Conservation (phyloP, 2,888 invertebrate genomes). For the Leptothorax acervorum region DNA sequence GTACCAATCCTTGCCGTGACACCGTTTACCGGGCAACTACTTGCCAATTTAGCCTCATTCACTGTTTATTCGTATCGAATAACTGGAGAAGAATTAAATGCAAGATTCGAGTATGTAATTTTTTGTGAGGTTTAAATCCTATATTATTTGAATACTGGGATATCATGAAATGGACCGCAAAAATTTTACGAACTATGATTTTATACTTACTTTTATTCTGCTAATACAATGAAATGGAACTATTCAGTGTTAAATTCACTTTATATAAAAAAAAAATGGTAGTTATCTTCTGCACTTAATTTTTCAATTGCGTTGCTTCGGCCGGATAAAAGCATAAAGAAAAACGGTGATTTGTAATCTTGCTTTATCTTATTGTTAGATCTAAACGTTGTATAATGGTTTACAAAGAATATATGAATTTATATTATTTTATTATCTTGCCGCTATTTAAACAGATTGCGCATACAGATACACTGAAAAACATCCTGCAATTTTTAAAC, state of each 20-base stretch:
- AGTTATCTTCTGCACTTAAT: neutral
- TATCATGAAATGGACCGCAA: neutral
- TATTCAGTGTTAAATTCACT: neutral
- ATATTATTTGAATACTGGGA: neutral
- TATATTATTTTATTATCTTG: constrained; percentile 14
- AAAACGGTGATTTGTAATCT: neutral
- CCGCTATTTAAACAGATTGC: neutral
- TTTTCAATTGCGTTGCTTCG: neutral
- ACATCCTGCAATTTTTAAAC: neutral
- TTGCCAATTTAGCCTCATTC: constrained; percentile 16
- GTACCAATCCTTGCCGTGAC: neutral
- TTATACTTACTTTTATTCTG: neutral
- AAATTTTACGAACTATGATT: neutral
- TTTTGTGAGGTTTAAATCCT: neutral
- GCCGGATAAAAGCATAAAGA: neutral
- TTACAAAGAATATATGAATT: neutral
- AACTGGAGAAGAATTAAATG: neutral
- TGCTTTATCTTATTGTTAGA: neutral
- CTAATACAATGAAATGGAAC: neutral
- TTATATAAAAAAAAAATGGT: constrained; percentile 3
- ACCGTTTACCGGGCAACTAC: constrained; percentile 16
- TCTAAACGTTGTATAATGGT: neutral
- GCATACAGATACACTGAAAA: neutral
- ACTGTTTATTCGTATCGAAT: neutral
- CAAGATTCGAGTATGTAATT: neutral